phyloP scores from a whole-genome alignment of 2,888 invertebrate species.

The Anthrax anthrax region DNA sequence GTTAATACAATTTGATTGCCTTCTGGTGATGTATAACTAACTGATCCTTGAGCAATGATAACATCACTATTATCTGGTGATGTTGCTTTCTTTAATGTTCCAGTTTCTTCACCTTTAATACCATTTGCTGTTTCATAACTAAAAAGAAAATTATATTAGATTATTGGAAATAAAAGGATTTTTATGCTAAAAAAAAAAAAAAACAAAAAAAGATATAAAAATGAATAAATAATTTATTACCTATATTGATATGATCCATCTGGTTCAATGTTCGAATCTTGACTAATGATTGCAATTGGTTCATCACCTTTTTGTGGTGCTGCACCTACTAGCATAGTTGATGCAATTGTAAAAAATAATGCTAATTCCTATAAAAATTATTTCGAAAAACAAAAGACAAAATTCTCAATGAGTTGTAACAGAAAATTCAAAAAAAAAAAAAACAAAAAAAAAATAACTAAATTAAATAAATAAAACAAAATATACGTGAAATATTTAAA shows the following conservation, averaged over 20 bases:
- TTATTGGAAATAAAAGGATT: not conserved
- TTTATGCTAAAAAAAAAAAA: not conserved
- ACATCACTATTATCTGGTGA: slow-evolving; percentile 52
- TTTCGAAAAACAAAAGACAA: slow-evolving; percentile 8
- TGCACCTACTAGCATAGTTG: slow-evolving; percentile 29
- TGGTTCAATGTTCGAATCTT: slow-evolving; percentile 54
- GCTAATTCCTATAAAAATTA: slow-evolving; percentile 23
- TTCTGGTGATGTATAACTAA: slow-evolving; percentile 54
- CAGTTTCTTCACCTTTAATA: slow-evolving; percentile 64
- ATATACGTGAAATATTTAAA: no score
- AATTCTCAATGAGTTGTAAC: slow-evolving; percentile 7
- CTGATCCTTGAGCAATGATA: slow-evolving; percentile 50
- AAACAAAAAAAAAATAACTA: no score
- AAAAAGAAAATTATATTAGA: not conserved
- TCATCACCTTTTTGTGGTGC: slow-evolving; percentile 46
- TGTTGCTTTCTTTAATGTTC: slow-evolving; percentile 57
- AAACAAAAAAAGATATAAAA: no score
- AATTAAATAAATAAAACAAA: not conserved
- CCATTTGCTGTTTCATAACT: slow-evolving; percentile 73
- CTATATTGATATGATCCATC: slow-evolving; percentile 60
- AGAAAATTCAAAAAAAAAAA: no score
- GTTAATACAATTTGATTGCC: slow-evolving; percentile 53
- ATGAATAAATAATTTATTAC: no score
- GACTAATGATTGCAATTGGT: slow-evolving; percentile 50
- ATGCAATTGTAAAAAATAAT: slow-evolving; percentile 20